A percentile compares a stretch with the other conserved stretches of the same genome.
These are phyloP conservation scores for Sympetrum striolatum DNA, from an alignment of 2,888 invertebrate genomes.

Conservation along the genomic window DNA sequence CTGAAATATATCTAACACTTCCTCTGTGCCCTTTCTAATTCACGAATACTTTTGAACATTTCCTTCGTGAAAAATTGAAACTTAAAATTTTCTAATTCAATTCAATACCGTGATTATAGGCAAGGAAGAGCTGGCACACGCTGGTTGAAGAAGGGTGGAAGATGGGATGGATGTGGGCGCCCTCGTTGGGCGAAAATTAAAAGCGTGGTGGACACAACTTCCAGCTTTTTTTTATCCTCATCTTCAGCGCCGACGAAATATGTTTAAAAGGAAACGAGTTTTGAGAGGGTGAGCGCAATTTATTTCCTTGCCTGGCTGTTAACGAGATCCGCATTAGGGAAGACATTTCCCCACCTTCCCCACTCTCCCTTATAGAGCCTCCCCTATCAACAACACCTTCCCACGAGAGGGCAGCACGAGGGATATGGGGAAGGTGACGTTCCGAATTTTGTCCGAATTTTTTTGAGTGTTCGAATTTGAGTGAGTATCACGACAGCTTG, in stretches of 20 bases:
- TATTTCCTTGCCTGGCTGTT: conserved; percentile 37
- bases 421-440: background rate
- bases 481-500: no score
- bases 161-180: background rate
- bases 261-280: conserved; percentile 44
- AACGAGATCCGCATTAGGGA: conserved; percentile 40
- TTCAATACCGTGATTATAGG: no score
- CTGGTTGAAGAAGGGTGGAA: background rate
- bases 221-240: conserved; percentile 15
- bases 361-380: background rate
- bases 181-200: conserved; percentile 32
- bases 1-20: no score
- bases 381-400: background rate
- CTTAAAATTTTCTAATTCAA: no score
- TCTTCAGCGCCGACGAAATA: conserved; percentile 32
- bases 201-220: conserved; percentile 26
- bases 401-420: no score
- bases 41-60: no score
- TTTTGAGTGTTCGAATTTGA: no score
- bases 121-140: no score
- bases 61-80: no score
- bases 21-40: no score
- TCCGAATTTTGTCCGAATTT: background rate
- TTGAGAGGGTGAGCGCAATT: conserved; percentile 39
- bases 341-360: conserved; percentile 14